Evolutionary conservation across 2,113 vertebrate species (phyloP).

Genomic region (Sprattus sprattus): DNA sequence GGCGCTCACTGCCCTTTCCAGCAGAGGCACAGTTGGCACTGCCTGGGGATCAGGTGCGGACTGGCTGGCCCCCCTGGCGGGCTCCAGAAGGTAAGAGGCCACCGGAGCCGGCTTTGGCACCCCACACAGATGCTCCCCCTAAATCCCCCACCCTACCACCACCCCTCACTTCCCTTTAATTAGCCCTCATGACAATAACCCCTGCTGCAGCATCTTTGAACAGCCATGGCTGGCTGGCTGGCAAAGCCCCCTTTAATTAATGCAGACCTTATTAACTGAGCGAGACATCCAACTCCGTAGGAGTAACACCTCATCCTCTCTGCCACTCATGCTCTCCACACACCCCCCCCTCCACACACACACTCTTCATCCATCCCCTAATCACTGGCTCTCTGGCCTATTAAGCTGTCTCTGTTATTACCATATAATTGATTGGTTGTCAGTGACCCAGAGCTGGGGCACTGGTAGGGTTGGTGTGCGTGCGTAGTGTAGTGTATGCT

Average conservation of each 20-base stretch:
- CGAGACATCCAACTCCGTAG: conserved; percentile 29
- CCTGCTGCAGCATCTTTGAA: conserved; percentile 59
- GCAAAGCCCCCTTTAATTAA: conserved; percentile 54
- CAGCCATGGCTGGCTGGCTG: conserved; percentile 30
- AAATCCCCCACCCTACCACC: not conserved
- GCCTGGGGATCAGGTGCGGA: conserved; percentile 34
- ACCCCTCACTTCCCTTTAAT: conserved; percentile 56
- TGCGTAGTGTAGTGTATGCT: conserved; percentile 16
- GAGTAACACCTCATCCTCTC: not conserved
- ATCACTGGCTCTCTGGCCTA: conserved; percentile 40
- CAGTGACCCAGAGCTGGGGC: conserved; percentile 24
- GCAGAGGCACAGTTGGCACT: not conserved
- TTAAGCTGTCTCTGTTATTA: conserved; percentile 44
- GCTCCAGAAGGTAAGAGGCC: conserved; percentile 45
- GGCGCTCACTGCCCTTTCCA: not conserved
- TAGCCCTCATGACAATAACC: conserved; percentile 61
- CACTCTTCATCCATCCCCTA: not conserved
- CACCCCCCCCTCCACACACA: not conserved
- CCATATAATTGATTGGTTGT: conserved; percentile 38
- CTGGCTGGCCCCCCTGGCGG: conserved; percentile 42
- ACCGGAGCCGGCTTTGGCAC: conserved; percentile 47
- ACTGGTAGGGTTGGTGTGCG: no score
- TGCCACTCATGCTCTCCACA: not conserved
- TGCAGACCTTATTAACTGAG: conserved; percentile 51
- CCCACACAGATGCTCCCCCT: conserved; percentile 51